Conservation (phyloP, 2,113 vertebrate genomes). For the Pholis gunnellus region DNA sequence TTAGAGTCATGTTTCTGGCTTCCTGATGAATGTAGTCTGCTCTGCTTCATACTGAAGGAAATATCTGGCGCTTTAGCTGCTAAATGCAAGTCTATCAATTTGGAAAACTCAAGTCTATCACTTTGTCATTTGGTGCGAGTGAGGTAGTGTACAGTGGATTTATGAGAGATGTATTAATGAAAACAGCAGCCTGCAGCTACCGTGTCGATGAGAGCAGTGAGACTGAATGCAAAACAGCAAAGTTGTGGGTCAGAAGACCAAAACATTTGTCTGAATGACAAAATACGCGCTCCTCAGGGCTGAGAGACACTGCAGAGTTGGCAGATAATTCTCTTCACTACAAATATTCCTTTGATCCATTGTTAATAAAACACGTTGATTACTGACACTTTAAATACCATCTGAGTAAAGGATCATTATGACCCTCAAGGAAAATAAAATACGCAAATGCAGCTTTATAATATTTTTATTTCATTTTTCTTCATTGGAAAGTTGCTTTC, state of each 20-base stretch:
- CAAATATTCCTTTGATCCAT: not conserved
- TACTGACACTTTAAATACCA: not conserved
- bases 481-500: slow-evolving; percentile 78
- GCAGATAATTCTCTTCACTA: not conserved
- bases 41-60: not conserved
- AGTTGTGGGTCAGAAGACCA: not conserved
- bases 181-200: not conserved
- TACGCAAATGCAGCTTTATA: slow-evolving; percentile 28
- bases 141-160: not conserved
- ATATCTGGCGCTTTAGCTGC: not conserved
- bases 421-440: not conserved
- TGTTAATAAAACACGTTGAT: not conserved
- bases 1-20: not conserved
- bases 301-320: not conserved
- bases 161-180: not conserved
- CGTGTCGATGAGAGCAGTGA: not conserved
- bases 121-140: not conserved
- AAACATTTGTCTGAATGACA: not conserved
- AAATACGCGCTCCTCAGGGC: not conserved
- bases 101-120: not conserved
- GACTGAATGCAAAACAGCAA: not conserved
- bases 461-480: slow-evolving; percentile 63
- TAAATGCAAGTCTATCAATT: not conserved
- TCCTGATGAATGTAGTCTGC: not conserved
- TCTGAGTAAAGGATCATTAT: not conserved